Evolutionary conservation across 1,140 invertebrate species (phyloP).

Genomic region (Sitophilus oryzae): DNA sequence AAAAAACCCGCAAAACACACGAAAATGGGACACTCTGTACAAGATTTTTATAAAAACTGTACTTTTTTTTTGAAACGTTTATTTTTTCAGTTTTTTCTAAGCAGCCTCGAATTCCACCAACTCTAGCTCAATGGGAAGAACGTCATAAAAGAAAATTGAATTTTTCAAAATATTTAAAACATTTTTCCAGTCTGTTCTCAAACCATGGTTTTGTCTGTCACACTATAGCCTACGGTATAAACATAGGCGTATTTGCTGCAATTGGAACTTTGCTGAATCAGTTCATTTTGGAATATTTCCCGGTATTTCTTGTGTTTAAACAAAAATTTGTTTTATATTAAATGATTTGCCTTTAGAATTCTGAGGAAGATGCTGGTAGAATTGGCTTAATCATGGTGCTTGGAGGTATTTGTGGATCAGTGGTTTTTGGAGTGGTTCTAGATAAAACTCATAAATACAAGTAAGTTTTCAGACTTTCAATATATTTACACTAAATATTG

Average conservation of each 20-base stretch:
- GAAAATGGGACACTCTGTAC: no score
- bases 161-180: constrained; percentile 15
- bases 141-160: not conserved
- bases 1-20: no score
- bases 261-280: constrained; percentile 30
- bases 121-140: constrained; percentile 10
- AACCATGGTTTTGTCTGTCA: constrained; percentile 25
- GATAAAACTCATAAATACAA: constrained; percentile 56
- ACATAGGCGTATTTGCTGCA: constrained; percentile 27
- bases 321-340: constrained; percentile 1
- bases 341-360: constrained; percentile 20
- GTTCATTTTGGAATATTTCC: constrained; percentile 31
- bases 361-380: constrained; percentile 56
- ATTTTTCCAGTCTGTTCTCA: constrained; percentile 17
- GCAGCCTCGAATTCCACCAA: constrained; percentile 20
- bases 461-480: constrained; percentile 19
- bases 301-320: constrained; percentile 15
- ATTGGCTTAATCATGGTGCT: constrained; percentile 66
- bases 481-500: no score
- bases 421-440: constrained; percentile 61
- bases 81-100: constrained; percentile 27
- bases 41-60: no score
- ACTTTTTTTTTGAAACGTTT: no score
- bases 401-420: constrained; percentile 61
- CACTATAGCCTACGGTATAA: constrained; percentile 28